phyloP scores from a whole-genome alignment of 2,797 vertebrate genomes.

The Discoglossus pictus region DNA sequence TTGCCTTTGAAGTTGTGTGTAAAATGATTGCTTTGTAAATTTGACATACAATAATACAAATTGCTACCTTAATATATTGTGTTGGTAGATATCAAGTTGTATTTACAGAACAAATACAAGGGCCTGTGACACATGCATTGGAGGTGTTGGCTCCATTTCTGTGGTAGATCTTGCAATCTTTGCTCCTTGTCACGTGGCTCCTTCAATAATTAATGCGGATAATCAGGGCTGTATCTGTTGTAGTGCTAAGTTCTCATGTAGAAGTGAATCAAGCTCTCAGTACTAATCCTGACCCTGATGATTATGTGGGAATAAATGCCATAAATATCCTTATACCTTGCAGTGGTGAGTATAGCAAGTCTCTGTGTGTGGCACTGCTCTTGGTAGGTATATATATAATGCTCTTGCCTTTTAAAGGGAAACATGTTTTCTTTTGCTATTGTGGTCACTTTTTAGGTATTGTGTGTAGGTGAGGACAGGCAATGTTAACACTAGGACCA shows the following conservation, averaged over 20 bases:
- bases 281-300: neutral
- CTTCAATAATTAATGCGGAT: constrained; percentile 92
- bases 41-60: constrained; percentile 44
- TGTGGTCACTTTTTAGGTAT: too few relatives aligned
- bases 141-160: constrained; percentile 68
- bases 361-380: too few relatives aligned
- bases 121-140: neutral
- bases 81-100: too few relatives aligned
- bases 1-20: too few relatives aligned
- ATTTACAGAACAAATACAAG: too few relatives aligned
- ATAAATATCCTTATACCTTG: neutral
- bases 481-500: constrained; percentile 66
- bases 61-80: too few relatives aligned
- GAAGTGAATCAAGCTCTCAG: constrained; percentile 77
- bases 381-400: too few relatives aligned
- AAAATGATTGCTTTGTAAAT: constrained; percentile 38
- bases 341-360: neutral
- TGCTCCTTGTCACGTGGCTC: constrained; percentile 91
- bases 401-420: too few relatives aligned
- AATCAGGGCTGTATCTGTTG: constrained; percentile 87
- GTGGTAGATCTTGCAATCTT: constrained; percentile 81
- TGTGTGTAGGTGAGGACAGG: constrained; percentile 62
- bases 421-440: too few relatives aligned
- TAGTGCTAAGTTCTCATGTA: constrained; percentile 80
- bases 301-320: neutral